Evolutionary conservation across 2,797 vertebrate species (phyloP).

Genomic region (Pitangus sulphuratus): DNA sequence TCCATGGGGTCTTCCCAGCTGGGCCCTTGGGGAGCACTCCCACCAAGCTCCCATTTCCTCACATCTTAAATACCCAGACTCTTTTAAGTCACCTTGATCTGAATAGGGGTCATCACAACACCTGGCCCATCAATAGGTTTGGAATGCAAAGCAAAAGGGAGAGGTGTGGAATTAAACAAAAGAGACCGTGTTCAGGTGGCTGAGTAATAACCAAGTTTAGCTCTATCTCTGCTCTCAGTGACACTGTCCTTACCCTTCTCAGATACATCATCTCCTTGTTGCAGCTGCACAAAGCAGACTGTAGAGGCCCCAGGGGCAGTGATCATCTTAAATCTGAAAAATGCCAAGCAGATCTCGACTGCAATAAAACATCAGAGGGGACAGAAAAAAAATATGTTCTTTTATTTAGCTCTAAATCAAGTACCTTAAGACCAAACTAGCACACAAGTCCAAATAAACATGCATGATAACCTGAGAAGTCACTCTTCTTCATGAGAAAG

Average conservation of each 20-base stretch:
- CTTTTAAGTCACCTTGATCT: background rate
- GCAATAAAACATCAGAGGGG: background rate
- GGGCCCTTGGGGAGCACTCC: fast-evolving
- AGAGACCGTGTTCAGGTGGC: background rate
- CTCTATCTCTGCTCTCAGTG: background rate
- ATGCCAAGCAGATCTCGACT: background rate
- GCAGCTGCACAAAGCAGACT: background rate
- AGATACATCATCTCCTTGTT: background rate
- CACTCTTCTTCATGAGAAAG: background rate
- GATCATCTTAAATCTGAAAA: background rate
- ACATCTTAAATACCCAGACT: background rate
- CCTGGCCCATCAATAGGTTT: background rate
- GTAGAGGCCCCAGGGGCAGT: background rate
- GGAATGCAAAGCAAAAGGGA: background rate
- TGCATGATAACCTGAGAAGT: background rate
- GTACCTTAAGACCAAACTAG: background rate
- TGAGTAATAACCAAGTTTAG: background rate
- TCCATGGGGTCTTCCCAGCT: background rate
- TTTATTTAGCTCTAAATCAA: background rate
- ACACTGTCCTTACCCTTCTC: background rate
- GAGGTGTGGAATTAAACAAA: background rate
- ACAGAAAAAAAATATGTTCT: background rate
- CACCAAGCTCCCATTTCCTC: background rate
- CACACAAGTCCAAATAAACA: background rate
- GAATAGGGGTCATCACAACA: background rate